Percentiles rank a stretch among this genome's conserved stretches.
These are phyloP conservation scores for Todiramphus saurophagus DNA, from an alignment of 2,113 vertebrate species.

Conservation along the genomic window DNA sequence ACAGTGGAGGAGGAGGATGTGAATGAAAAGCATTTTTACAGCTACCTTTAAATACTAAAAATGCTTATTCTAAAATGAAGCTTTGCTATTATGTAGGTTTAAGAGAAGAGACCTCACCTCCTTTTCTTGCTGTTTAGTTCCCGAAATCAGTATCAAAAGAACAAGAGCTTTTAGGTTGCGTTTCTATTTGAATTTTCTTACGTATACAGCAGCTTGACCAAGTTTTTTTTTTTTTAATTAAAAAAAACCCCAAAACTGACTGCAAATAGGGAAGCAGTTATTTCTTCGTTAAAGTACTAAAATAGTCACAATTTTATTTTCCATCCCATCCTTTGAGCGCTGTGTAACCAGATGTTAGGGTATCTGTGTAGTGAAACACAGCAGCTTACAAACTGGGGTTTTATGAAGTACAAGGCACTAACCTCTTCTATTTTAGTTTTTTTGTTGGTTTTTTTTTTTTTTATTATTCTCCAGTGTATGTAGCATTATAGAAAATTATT, in stretches of 20 bases:
- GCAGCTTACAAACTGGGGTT: not conserved
- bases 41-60: not conserved
- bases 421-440: not conserved
- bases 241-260: not conserved
- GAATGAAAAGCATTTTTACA: not conserved
- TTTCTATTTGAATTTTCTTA: not conserved
- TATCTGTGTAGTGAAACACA: accelerated
- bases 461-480: not conserved
- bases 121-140: not conserved
- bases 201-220: not conserved
- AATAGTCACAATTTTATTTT: not conserved
- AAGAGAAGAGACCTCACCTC: not conserved
- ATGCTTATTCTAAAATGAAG: not conserved
- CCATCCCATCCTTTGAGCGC: not conserved
- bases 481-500: not conserved
- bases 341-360: not conserved
- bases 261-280: not conserved
- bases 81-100: not conserved
- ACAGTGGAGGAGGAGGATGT: not conserved
- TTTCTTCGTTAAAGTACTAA: not conserved
- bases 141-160: not conserved
- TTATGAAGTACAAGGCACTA: not conserved
- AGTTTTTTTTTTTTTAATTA: not conserved
- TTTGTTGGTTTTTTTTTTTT: not conserved
- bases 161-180: not conserved